These are phyloP conservation scores for Siniperca obscura DNA, from an alignment of 2,797 vertebrate species.

Conservation along the genomic window DNA sequence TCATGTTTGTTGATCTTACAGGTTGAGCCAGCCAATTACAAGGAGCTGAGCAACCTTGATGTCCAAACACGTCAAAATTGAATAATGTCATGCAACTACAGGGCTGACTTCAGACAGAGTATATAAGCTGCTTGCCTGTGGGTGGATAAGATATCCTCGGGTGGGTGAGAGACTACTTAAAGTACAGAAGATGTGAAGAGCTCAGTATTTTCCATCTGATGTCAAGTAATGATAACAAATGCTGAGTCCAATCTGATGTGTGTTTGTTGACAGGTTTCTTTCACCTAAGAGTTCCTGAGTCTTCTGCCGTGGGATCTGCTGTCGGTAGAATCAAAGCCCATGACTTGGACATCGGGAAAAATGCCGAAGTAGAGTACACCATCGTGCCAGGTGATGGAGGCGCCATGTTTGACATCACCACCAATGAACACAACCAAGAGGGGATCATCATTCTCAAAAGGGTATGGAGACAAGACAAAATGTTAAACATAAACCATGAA, in stretches of 20 bases:
- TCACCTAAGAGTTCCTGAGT: conserved; percentile 95
- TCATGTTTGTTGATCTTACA: conserved; percentile 51
- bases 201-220: conserved; percentile 30
- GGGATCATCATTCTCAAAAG: conserved; percentile 94
- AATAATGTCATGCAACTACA: conserved; percentile 66
- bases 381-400: conserved; percentile 97
- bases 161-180: conserved; percentile 26
- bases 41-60: conserved; percentile 53
- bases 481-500: not conserved
- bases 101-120: conserved; percentile 59
- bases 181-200: conserved; percentile 39
- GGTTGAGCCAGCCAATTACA: conserved; percentile 62
- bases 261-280: conserved; percentile 90
- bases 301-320: conserved; percentile 90
- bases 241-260: conserved; percentile 25
- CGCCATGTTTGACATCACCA: conserved; percentile 94
- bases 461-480: conserved; percentile 78
- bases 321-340: conserved; percentile 97
- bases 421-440: conserved; percentile 95
- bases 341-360: conserved; percentile 95
- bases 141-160: conserved; percentile 42
- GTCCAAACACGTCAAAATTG: conserved; percentile 60
- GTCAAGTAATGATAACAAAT: conserved; percentile 49
- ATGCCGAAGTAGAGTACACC: conserved; percentile 97
- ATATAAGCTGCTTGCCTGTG: conserved; percentile 47